Percentiles rank a stretch among this genome's conserved stretches.
phyloP scores from a whole-genome alignment of 2,888 invertebrate species.

The Spodoptera exigua region DNA sequence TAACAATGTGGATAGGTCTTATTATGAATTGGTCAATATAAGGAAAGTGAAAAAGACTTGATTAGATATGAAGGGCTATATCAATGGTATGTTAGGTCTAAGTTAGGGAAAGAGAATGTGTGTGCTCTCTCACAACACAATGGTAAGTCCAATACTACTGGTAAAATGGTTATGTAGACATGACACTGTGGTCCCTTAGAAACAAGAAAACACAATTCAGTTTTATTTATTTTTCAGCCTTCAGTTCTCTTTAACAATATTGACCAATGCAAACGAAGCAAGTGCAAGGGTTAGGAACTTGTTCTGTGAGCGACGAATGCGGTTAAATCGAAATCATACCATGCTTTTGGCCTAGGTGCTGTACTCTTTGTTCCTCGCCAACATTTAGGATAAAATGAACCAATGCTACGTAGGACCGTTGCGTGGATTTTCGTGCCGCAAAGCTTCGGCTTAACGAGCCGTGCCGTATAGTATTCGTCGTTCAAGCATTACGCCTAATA shows the following conservation, averaged over 20 bases:
- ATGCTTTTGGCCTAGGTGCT: too few species aligned
- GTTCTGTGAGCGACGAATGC: too few species aligned
- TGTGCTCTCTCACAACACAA: slow-evolving; percentile 43
- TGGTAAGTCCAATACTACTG: slow-evolving; percentile 26
- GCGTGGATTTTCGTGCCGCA: too few species aligned
- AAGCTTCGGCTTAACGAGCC: too few species aligned
- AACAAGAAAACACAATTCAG: background rate
- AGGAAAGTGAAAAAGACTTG: slow-evolving; percentile 48
- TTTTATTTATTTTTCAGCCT: background rate
- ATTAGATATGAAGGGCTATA: slow-evolving; percentile 33
- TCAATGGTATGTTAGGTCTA: slow-evolving; percentile 22
- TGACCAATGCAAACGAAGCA: too few species aligned
- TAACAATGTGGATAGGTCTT: slow-evolving; percentile 29
- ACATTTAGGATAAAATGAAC: too few species aligned
- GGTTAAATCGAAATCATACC: too few species aligned
- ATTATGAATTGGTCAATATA: slow-evolving; percentile 38
- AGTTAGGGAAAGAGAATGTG: slow-evolving; percentile 28
- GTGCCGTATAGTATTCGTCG: too few species aligned
- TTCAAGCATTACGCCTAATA: too few species aligned
- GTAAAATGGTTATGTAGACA: slow-evolving; percentile 28
- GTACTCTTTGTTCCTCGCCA: too few species aligned
- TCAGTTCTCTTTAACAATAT: background rate
- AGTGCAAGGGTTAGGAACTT: too few species aligned
- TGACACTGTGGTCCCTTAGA: slow-evolving; percentile 32
- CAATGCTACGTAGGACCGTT: too few species aligned